A percentile compares a stretch with the other conserved stretches of the same genome.
phyloP scores from a whole-genome alignment of 2,888 invertebrate genomes.

The Aromia moschata region DNA sequence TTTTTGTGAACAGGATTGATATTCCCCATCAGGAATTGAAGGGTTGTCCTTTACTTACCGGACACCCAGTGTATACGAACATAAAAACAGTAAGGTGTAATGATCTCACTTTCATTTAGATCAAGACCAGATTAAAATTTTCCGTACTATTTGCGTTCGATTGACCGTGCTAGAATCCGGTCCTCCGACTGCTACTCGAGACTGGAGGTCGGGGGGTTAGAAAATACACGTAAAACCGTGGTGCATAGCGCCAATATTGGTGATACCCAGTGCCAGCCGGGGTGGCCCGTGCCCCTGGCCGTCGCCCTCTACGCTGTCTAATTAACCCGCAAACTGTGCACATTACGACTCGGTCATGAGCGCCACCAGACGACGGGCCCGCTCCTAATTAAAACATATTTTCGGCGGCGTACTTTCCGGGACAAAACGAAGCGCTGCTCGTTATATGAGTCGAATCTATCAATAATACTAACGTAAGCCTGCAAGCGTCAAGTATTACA shows the following conservation, averaged over 20 bases:
- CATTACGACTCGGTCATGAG: conserved; percentile 50
- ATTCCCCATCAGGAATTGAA: no score
- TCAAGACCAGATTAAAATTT: not conserved
- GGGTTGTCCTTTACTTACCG: no score
- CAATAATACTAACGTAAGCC: no score
- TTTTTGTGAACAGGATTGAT: no score
- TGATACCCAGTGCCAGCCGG: conserved; percentile 61
- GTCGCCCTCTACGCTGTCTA: conserved; percentile 54
- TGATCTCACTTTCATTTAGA: no score
- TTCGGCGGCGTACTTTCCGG: not conserved
- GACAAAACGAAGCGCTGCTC: not conserved
- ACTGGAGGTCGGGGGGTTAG: conserved; percentile 23
- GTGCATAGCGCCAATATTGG: conserved; percentile 62
- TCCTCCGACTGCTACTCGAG: conserved; percentile 20
- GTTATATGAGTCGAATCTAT: no score
- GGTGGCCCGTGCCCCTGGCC: conserved; percentile 36
- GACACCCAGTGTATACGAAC: no score
- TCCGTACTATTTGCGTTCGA: conserved; percentile 10
- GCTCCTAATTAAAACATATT: not conserved
- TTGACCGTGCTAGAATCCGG: conserved; percentile 10
- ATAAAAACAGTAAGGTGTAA: no score
- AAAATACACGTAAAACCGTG: conserved; percentile 49
- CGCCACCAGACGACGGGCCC: conserved; percentile 33
- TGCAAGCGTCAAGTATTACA: no score
- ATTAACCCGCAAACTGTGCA: conserved; percentile 62